These are phyloP conservation scores for Euura lappo DNA, from an alignment of 1,140 invertebrate genomes.

Conservation along the genomic window DNA sequence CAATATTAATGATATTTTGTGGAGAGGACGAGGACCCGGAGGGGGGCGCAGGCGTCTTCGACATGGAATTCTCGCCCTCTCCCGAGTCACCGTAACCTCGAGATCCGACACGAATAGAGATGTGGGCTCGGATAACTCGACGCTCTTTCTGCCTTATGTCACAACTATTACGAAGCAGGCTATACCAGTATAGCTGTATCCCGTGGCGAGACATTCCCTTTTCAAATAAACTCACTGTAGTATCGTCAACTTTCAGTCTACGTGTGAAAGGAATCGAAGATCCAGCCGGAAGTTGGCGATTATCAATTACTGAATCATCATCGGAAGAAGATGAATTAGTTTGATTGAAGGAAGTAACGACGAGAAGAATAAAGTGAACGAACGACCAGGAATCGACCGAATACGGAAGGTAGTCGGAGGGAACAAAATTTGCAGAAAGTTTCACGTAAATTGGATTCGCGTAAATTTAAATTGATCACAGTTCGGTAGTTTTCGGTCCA, in stretches of 20 bases:
- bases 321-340: no score
- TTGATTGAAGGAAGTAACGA: no score
- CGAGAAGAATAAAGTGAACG: no score
- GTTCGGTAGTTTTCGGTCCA: background rate
- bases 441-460: background rate
- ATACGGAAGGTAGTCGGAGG: background rate
- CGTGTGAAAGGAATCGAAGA: background rate
- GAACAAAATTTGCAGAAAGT: background rate
- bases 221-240: background rate
- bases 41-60: background rate
- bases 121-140: background rate
- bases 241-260: background rate
- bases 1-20: background rate
- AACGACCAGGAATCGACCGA: no score
- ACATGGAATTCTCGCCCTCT: background rate
- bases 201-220: background rate
- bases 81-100: background rate
- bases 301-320: no score
- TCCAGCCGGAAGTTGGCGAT: background rate
- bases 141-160: background rate
- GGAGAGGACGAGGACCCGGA: background rate
- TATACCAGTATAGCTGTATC: background rate
- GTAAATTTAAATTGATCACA: slow-evolving; percentile 7
- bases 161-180: background rate
- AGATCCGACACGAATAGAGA: background rate